Evolutionary conservation across 2,797 vertebrate species (phyloP).

Genomic region (Okamejei kenojei): DNA sequence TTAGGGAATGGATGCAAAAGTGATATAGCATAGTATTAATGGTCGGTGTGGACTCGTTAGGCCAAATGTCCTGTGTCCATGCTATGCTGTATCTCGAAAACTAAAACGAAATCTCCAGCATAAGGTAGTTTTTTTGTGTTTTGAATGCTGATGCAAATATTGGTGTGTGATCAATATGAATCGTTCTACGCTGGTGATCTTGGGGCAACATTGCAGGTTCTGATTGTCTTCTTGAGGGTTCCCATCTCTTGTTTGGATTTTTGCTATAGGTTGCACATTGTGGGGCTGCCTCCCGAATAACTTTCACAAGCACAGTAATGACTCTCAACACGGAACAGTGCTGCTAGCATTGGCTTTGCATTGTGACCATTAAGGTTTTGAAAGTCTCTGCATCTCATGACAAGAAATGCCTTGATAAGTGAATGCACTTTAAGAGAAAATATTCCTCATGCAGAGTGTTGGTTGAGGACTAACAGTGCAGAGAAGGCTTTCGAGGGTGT

Average conservation of each 20-base stretch:
- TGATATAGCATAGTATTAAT: too few species aligned
- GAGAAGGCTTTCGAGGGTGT: too few species aligned
- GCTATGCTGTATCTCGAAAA: too few species aligned
- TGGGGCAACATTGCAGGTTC: neutral
- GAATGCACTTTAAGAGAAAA: neutral
- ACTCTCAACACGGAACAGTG: neutral
- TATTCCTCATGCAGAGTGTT: neutral
- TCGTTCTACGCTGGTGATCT: neutral
- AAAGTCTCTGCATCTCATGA: neutral
- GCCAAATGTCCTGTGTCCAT: too few species aligned
- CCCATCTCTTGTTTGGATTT: neutral
- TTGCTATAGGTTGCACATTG: neutral
- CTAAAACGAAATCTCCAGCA: too few species aligned
- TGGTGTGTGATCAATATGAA: neutral
- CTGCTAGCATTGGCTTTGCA: neutral
- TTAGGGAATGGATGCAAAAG: too few species aligned
- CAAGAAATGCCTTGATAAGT: neutral
- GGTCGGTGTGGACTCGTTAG: too few species aligned
- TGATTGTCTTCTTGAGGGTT: neutral
- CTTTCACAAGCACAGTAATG: neutral
- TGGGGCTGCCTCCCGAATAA: neutral
- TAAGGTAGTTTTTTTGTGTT: neutral
- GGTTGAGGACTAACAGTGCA: too few species aligned
- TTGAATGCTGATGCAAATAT: neutral
- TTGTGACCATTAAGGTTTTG: neutral